Evolutionary conservation across 2,113 vertebrate species (phyloP).

Genomic region (Prunella himalayana): DNA sequence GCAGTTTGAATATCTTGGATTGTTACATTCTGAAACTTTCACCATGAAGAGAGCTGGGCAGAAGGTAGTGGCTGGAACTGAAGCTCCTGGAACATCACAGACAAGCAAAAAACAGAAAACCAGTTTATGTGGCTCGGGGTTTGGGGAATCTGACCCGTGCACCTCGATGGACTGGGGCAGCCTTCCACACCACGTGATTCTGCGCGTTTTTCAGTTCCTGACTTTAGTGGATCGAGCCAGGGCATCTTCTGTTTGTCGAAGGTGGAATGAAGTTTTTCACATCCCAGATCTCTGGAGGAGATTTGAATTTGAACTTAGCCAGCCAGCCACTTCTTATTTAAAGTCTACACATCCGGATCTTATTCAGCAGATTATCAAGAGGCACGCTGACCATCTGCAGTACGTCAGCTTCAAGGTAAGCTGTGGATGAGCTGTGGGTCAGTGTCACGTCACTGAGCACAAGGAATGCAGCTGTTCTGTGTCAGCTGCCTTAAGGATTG

Average conservation of each 20-base stretch:
- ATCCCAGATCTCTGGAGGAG: slow-evolving; percentile 88
- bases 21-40: not conserved
- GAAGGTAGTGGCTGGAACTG: slow-evolving; percentile 56
- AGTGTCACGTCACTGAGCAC: not conserved
- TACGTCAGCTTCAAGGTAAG: slow-evolving; percentile 89
- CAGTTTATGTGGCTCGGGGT: not conserved
- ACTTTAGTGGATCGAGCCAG: slow-evolving; percentile 82
- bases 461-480: not conserved
- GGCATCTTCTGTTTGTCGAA: slow-evolving; percentile 83
- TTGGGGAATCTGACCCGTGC: not conserved
- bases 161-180: slow-evolving; percentile 75
- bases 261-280: slow-evolving; percentile 89
- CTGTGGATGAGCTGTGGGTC: not conserved
- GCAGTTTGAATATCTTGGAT: not conserved
- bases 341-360: slow-evolving; percentile 89
- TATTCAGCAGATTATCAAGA: slow-evolving; percentile 92
- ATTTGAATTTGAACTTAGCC: slow-evolving; percentile 91
- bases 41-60: slow-evolving; percentile 81
- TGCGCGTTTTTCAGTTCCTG: slow-evolving; percentile 84
- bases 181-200: slow-evolving; percentile 80
- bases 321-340: slow-evolving; percentile 87
- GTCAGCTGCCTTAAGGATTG: not conserved
- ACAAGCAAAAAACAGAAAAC: slow-evolving; percentile 73
- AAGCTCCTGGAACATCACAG: slow-evolving; percentile 55
- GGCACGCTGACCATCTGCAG: slow-evolving; percentile 84